These are phyloP conservation scores for Okapia johnstoni DNA, from an alignment of 2,113 vertebrate species.

Conservation along the genomic window DNA sequence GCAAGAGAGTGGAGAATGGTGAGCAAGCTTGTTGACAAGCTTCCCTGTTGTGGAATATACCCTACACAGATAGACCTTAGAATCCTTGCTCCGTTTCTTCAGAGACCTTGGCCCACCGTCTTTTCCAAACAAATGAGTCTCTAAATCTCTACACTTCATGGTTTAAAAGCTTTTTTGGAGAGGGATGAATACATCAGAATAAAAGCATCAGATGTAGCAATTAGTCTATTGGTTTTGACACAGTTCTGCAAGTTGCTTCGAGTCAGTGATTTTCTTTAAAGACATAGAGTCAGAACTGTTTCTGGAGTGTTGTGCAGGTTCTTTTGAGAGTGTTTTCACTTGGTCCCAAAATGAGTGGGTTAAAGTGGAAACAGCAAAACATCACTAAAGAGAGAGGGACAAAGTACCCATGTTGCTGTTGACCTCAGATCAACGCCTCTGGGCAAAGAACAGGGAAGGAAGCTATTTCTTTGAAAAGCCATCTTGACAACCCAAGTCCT, in stretches of 20 bases:
- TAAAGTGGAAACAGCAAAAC: neutral
- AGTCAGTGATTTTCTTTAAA: neutral
- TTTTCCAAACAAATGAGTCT: neutral
- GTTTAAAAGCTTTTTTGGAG: neutral
- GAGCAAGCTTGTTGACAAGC: neutral
- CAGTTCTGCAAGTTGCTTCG: neutral
- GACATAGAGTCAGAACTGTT: neutral
- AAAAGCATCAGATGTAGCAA: neutral
- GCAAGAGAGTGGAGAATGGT: neutral
- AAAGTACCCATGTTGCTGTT: neutral
- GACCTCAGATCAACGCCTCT: neutral
- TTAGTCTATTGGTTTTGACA: neutral
- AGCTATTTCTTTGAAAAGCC: constrained; percentile 24
- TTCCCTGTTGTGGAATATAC: accelerated
- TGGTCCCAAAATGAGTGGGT: neutral
- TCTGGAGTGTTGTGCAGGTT: neutral
- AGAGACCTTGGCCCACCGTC: neutral
- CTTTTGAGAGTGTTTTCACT: neutral
- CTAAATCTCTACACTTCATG: neutral
- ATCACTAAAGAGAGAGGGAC: neutral
- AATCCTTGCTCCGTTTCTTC: too few species aligned
- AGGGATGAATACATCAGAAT: neutral
- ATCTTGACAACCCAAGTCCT: neutral
- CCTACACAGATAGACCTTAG: neutral
- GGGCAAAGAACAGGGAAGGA: neutral